These are phyloP conservation scores for Agriopis aurantiaria DNA, from an alignment of 2,888 invertebrate genomes.

Conservation along the genomic window DNA sequence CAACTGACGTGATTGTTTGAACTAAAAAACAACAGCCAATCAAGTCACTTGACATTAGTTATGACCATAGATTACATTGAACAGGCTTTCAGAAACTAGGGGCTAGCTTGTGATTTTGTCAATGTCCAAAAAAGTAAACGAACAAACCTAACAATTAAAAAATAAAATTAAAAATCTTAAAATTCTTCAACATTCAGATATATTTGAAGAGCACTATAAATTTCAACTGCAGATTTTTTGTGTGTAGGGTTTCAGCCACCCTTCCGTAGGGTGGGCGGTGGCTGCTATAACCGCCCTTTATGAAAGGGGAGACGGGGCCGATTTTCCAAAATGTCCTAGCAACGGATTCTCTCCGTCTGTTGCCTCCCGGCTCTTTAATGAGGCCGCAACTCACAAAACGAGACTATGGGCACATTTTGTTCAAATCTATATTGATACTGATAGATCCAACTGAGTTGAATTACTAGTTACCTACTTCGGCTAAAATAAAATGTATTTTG, in stretches of 20 bases:
- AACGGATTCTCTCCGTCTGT: background rate
- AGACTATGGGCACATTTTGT: background rate
- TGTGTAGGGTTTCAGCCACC: slow-evolving; percentile 4
- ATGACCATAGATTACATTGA: no score
- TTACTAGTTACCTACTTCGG: background rate
- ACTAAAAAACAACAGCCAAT: no score
- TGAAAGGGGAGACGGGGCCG: slow-evolving; percentile 11
- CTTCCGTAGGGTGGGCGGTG: slow-evolving; percentile 7
- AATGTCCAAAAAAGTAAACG: no score
- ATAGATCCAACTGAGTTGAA: background rate
- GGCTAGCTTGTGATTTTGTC: no score
- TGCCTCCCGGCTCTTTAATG: slow-evolving; percentile 5
- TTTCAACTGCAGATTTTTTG: slow-evolving; percentile 2
- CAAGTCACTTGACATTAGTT: no score
- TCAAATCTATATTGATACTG: background rate
- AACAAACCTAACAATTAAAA: no score
- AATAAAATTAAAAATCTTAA: background rate
- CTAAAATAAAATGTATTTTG: no score
- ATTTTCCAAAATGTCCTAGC: slow-evolving; percentile 19
- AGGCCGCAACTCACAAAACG: background rate
- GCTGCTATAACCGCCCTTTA: background rate
- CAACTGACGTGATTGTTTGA: no score
- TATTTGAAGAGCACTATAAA: background rate
- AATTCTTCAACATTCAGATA: background rate
- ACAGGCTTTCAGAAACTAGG: no score